Conservation (phyloP, 2,113 vertebrate species). For the Puma concolor region DNA sequence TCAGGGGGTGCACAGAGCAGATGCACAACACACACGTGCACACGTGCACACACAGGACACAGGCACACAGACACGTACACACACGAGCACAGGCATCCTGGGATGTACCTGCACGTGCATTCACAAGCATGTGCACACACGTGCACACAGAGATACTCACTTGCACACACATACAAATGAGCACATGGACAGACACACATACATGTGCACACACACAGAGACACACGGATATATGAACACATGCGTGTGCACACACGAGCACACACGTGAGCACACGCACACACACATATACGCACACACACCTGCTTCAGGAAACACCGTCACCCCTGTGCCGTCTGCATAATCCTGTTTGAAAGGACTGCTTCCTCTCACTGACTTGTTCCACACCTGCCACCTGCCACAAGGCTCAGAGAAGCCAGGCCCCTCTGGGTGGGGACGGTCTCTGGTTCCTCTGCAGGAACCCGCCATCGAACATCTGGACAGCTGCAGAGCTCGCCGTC, state of each 20-base stretch:
- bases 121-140: background rate
- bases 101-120: no score
- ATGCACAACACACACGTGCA: accelerated
- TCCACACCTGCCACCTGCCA: background rate
- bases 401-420: background rate
- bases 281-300: background rate
- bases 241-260: no score
- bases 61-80: accelerated
- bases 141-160: background rate
- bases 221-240: no score
- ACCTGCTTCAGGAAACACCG: background rate
- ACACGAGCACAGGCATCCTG: no score
- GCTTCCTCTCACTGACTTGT: background rate
- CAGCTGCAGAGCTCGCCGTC: background rate
- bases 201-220: no score
- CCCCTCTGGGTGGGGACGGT: background rate
- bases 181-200: no score
- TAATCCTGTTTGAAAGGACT: no score
- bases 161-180: background rate
- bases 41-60: background rate
- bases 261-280: accelerated
- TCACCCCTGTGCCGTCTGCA: background rate
- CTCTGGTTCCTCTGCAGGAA: background rate
- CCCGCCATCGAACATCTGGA: background rate
- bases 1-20: background rate